Percentiles rank a stretch among this genome's conserved stretches.
Conservation (phyloP, 2,113 vertebrate species). For the Edolisoma coerulescens region DNA sequence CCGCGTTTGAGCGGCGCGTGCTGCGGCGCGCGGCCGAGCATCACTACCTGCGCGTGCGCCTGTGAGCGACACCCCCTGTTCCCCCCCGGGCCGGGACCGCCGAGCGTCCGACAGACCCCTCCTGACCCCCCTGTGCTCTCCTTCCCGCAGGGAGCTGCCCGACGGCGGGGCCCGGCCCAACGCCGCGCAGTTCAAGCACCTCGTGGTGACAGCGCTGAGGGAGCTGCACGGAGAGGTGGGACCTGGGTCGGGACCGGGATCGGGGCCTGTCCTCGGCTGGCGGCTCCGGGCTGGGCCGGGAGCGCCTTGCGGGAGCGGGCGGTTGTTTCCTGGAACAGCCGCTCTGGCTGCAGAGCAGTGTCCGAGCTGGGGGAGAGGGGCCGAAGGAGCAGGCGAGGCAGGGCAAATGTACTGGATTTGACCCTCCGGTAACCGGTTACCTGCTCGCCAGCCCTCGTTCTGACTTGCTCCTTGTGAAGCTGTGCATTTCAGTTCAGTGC, state of each 20-base stretch:
- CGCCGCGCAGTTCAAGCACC: conserved; percentile 83
- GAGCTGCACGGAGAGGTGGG: conserved; percentile 88
- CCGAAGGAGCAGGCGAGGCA: not conserved
- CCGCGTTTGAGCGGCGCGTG: conserved; percentile 76
- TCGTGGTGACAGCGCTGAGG: conserved; percentile 82
- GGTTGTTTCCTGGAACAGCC: too few relatives aligned
- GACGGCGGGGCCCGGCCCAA: conserved; percentile 66
- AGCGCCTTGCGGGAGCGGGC: not conserved
- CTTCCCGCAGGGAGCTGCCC: conserved; percentile 75
- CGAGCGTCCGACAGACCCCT: fast-evolving
- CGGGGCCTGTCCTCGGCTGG: not conserved
- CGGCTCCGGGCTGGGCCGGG: not conserved
- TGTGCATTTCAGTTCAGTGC: fast-evolving
- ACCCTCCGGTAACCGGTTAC: fast-evolving
- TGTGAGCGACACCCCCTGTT: conserved; percentile 73
- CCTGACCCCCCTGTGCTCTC: not conserved
- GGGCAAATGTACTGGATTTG: fast-evolving
- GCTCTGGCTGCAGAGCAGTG: not conserved
- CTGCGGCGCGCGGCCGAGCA: conserved; percentile 75
- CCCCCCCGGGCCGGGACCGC: too few relatives aligned
- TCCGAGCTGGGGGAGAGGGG: not conserved
- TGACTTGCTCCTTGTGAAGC: fast-evolving
- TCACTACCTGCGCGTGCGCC: conserved; percentile 83
- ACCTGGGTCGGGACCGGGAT: not conserved
- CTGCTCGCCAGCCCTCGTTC: fast-evolving